Percentiles rank a stretch among this genome's conserved stretches.
These are phyloP conservation scores for Erannis defoliaria DNA, from an alignment of 2,888 invertebrate species.

Conservation along the genomic window DNA sequence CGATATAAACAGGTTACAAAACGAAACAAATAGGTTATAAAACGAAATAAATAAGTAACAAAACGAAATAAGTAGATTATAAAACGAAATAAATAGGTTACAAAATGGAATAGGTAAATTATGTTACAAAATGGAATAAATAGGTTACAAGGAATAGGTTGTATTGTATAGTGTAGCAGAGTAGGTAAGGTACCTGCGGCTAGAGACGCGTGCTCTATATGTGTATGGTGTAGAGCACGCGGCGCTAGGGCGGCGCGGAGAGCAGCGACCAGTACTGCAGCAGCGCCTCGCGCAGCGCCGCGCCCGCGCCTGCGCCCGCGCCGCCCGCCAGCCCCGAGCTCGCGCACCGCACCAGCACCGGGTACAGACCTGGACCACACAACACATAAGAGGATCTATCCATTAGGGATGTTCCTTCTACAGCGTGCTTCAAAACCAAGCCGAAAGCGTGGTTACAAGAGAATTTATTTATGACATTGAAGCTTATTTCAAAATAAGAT, in stretches of 20 bases:
- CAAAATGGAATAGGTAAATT: background rate
- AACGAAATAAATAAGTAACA: background rate
- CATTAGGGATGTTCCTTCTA: too few relatives aligned
- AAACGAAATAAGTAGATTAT: background rate
- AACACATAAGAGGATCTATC: too few relatives aligned
- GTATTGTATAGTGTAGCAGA: slow-evolving; percentile 3
- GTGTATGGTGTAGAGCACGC: slow-evolving; percentile 69
- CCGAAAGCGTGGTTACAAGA: too few relatives aligned
- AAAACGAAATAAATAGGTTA: background rate
- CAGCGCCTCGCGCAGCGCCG: slow-evolving; percentile 95
- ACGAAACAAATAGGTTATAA: background rate
- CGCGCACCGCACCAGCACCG: slow-evolving; percentile 94
- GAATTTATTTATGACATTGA: too few relatives aligned
- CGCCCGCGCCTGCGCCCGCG: slow-evolving; percentile 88
- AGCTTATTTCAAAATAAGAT: too few relatives aligned
- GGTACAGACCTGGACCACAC: slow-evolving; percentile 89
- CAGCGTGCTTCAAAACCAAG: too few relatives aligned
- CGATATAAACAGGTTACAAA: background rate
- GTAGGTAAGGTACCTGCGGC: slow-evolving; percentile 14
- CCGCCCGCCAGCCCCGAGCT: slow-evolving; percentile 92
- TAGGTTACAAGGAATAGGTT: too few relatives aligned
- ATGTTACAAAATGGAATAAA: background rate
- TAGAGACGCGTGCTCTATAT: slow-evolving; percentile 58
- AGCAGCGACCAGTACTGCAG: slow-evolving; percentile 95
- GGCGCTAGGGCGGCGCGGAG: slow-evolving; percentile 75